Percentiles rank a stretch among this genome's conserved stretches.
Evolutionary conservation across 2,113 vertebrate species (phyloP).

Genomic region (Sitta europaea): DNA sequence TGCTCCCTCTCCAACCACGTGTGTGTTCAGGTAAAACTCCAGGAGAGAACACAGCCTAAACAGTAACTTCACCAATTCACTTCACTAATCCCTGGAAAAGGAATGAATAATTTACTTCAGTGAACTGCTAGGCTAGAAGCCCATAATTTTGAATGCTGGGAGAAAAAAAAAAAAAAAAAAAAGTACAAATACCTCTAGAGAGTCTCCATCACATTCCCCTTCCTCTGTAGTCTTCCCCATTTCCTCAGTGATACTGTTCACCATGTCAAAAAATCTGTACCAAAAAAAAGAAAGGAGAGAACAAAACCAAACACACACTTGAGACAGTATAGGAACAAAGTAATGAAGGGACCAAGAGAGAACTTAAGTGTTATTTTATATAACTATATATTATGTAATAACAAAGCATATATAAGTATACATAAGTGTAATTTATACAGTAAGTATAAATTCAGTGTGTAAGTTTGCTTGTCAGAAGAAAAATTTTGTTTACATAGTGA

Average conservation of each 20-base stretch:
- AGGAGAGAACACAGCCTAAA: background rate
- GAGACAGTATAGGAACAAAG: background rate
- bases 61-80: background rate
- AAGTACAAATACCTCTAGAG: conserved; percentile 82
- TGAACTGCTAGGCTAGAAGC: background rate
- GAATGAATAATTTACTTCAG: background rate
- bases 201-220: conserved; percentile 87
- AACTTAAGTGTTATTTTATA: background rate
- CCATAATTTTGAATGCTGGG: background rate
- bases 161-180: background rate
- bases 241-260: conserved; percentile 92
- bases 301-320: background rate
- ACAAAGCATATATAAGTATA: background rate
- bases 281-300: background rate
- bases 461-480: background rate
- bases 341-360: background rate
- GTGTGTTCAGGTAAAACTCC: background rate
- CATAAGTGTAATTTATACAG: background rate
- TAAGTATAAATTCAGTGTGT: background rate
- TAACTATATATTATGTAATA: background rate
- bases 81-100: background rate
- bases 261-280: conserved; percentile 92
- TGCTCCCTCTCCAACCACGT: background rate
- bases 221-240: conserved; percentile 87
- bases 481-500: background rate